Conservation (phyloP, 2,797 vertebrate species). For the Acanthurus lineatus region DNA sequence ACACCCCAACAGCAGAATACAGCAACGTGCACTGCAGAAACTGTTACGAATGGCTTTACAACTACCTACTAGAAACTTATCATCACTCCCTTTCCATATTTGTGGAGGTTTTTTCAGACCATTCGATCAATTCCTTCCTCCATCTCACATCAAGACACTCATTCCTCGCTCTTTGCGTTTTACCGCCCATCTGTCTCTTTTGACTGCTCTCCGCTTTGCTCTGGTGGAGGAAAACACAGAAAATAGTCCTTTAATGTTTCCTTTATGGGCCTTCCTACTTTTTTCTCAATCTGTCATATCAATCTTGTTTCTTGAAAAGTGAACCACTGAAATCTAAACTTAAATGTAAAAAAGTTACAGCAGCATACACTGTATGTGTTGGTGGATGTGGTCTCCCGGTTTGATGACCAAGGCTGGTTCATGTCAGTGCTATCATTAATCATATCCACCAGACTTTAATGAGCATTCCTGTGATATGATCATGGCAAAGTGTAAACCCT, state of each 20-base stretch:
- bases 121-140: constrained; percentile 58
- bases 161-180: constrained; percentile 56
- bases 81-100: constrained; percentile 50
- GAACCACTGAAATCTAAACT: constrained; percentile 12
- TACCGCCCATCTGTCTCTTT: constrained; percentile 60
- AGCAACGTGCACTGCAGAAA: constrained; percentile 33
- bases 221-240: constrained; percentile 53
- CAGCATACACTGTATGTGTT: constrained; percentile 19
- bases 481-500: constrained; percentile 15
- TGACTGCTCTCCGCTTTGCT: constrained; percentile 52
- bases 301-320: constrained; percentile 46
- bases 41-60: constrained; percentile 42
- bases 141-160: constrained; percentile 66
- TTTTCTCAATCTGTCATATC: constrained; percentile 42
- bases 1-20: constrained; percentile 1
- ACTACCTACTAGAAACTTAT: constrained; percentile 47
- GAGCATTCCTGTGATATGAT: constrained; percentile 50
- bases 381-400: constrained; percentile 16
- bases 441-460: constrained; percentile 47
- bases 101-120: constrained; percentile 36
- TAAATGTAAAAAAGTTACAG: constrained; percentile 35
- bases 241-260: constrained; percentile 45
- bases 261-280: constrained; percentile 45
- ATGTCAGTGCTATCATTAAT: constrained; percentile 53
- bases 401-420: constrained; percentile 34